phyloP scores from a whole-genome alignment of 2,797 vertebrate species.

The Pteropus rufus region DNA sequence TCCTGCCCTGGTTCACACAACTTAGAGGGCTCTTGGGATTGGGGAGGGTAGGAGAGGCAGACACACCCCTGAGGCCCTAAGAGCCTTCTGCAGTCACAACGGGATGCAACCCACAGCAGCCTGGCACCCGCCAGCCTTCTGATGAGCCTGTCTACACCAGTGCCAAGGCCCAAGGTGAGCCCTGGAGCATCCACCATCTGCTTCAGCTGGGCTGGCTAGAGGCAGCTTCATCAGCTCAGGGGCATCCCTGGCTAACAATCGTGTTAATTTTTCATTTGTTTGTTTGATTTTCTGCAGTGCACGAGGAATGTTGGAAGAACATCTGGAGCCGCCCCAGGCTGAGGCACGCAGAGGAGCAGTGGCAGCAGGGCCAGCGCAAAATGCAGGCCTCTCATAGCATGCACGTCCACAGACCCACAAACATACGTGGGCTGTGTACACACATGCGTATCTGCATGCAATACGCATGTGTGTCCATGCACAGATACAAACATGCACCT shows the following conservation, averaged over 20 bases:
- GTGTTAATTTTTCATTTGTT: constrained; percentile 86
- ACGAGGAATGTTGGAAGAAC: constrained; percentile 69
- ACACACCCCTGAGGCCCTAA: not conserved
- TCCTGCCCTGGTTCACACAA: not conserved
- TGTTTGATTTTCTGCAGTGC: constrained; percentile 80
- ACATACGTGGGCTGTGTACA: rapidly evolving
- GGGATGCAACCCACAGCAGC: not conserved
- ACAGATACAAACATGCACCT: not conserved
- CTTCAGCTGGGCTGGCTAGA: constrained; percentile 71
- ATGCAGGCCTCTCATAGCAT: rapidly evolving
- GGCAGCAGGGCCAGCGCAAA: not conserved
- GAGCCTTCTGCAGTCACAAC: not conserved
- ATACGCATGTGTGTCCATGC: too few species aligned
- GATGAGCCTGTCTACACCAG: not conserved
- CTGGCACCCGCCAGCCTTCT: not conserved
- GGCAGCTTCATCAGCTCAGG: constrained; percentile 53
- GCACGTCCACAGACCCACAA: not conserved
- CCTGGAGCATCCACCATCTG: constrained; percentile 80
- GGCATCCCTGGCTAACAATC: constrained; percentile 78
- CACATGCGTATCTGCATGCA: rapidly evolving
- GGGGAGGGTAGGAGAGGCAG: not conserved
- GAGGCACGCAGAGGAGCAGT: not conserved
- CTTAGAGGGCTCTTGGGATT: not conserved
- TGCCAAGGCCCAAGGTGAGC: constrained; percentile 59
- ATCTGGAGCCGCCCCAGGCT: constrained; percentile 70